phyloP scores from a whole-genome alignment of 35 echinoderm and acorn worm species.

The Heliocidaris tuberculata region DNA sequence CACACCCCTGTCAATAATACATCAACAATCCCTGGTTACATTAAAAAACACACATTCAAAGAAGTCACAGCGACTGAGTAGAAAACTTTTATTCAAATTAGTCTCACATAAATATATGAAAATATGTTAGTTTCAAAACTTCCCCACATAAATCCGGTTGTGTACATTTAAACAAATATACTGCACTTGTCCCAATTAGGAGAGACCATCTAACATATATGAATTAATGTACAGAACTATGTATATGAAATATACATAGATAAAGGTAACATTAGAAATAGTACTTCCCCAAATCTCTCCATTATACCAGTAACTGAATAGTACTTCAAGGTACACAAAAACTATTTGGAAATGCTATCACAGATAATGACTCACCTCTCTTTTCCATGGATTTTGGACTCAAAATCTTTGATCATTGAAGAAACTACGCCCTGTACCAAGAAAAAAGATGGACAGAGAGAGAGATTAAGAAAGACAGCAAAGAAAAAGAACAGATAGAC shows the following conservation, averaged over 20 bases:
- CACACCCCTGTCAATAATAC: no score
- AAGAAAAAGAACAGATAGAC: neutral
- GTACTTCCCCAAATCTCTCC: neutral
- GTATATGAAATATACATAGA: neutral
- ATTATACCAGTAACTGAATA: neutral
- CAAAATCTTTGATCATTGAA: constrained; percentile 98
- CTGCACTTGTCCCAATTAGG: neutral
- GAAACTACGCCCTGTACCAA: constrained; percentile 79
- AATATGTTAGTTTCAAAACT: neutral
- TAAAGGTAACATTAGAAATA: neutral
- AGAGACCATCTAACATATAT: neutral
- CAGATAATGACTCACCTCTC: constrained; percentile 75
- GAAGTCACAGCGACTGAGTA: neutral
- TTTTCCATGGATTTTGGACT: constrained; percentile 85
- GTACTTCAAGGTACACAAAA: neutral
- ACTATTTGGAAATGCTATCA: neutral
- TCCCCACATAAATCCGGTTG: neutral
- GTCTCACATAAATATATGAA: neutral
- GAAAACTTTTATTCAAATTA: neutral
- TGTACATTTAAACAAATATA: neutral
- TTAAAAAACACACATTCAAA: neutral
- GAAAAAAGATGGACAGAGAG: neutral
- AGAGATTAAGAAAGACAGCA: neutral
- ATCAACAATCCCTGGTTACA: no score
- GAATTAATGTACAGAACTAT: neutral